These are phyloP conservation scores for Lissonota sp. DNA, from an alignment of 2,888 invertebrate species.

Conservation along the genomic window DNA sequence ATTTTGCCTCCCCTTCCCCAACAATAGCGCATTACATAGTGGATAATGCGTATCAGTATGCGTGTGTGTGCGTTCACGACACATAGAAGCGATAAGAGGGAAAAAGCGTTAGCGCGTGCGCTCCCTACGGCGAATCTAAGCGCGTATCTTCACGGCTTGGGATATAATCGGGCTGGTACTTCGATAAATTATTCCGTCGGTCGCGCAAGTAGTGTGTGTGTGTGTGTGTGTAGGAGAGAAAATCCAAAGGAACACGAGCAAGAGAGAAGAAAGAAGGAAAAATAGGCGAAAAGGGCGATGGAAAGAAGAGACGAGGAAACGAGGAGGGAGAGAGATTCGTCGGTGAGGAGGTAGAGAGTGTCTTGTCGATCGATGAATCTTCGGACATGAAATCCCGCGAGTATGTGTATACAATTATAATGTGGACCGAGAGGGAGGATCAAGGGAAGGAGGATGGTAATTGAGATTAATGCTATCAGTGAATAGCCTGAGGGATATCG, in stretches of 20 bases:
- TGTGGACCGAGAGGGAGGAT: constrained; percentile 26
- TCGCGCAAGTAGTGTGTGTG: background rate
- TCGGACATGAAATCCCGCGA: constrained; percentile 1
- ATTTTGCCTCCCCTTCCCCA: no score
- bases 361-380: constrained; percentile 42
- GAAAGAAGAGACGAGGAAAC: background rate
- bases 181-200: constrained; percentile 56
- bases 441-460: constrained; percentile 10
- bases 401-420: constrained; percentile 12
- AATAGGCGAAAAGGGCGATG: background rate
- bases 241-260: background rate
- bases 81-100: constrained; percentile 46
- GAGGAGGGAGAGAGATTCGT: background rate
- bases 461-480: constrained; percentile 38
- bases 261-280: background rate
- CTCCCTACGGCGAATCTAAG: constrained; percentile 54
- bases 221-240: background rate
- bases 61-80: constrained; percentile 25
- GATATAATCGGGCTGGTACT: constrained; percentile 57
- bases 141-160: constrained; percentile 62
- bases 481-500: constrained; percentile 26
- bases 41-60: background rate
- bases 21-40: no score
- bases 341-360: background rate
- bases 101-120: constrained; percentile 61